Conservation (phyloP, 1,140 invertebrate genomes). For the Batillaria attramentaria region DNA sequence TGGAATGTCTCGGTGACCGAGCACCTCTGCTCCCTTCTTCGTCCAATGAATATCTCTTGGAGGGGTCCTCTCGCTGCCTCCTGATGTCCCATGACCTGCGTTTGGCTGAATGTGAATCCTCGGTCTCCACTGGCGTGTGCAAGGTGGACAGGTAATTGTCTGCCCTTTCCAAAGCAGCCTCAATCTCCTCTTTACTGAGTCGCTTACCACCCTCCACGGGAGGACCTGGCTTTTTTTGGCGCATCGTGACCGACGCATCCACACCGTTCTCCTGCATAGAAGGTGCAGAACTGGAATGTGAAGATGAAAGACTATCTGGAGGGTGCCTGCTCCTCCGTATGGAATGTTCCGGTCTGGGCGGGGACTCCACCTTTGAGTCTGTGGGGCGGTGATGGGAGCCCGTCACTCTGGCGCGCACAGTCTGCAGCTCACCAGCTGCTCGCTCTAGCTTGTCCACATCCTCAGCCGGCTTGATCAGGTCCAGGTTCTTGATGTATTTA, state of each 20-base stretch:
- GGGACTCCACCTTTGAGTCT: not conserved
- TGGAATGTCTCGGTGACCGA: not conserved
- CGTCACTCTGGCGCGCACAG: constrained; percentile 30
- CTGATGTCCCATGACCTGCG: constrained; percentile 49
- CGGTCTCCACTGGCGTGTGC: not conserved
- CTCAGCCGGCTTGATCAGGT: constrained; percentile 25
- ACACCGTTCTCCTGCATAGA: constrained; percentile 10
- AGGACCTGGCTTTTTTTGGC: constrained; percentile 30
- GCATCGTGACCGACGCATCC: constrained; percentile 29
- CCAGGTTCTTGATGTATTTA: constrained; percentile 34
- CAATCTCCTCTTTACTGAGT: constrained; percentile 60
- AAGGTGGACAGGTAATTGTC: constrained; percentile 57
- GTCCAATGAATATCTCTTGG: constrained; percentile 24
- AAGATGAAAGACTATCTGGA: constrained; percentile 32
- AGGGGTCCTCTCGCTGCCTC: constrained; percentile 25
- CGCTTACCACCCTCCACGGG: constrained; percentile 34
- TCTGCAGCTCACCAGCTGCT: not conserved
- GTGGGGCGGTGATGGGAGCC: not conserved
- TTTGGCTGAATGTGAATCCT: constrained; percentile 36
- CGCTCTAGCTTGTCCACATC: constrained; percentile 3
- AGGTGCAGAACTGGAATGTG: constrained; percentile 31
- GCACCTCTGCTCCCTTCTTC: not conserved
- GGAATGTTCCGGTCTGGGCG: constrained; percentile 38
- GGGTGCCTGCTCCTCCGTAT: constrained; percentile 6
- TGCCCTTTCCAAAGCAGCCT: constrained; percentile 58